Percentiles rank a stretch among this genome's conserved stretches.
Conservation (phyloP, 2,888 invertebrate genomes). For the Thysanoteuthis rhombus region DNA sequence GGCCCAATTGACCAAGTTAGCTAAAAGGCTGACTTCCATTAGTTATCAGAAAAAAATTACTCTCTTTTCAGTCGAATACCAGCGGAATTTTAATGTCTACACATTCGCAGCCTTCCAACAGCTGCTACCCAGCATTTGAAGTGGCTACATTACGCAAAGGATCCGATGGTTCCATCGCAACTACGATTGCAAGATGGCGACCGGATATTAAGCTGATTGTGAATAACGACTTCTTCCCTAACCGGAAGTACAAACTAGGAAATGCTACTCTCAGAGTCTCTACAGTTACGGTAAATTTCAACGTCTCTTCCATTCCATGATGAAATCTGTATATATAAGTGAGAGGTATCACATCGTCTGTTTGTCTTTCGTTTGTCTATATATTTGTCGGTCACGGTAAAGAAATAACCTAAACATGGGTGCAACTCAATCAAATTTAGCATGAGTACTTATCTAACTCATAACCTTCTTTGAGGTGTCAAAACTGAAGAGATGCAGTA, state of each 20-base stretch:
- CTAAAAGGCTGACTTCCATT: not conserved
- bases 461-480: too few species aligned
- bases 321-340: too few species aligned
- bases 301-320: too few species aligned
- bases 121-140: constrained; percentile 13
- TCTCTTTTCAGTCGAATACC: not conserved
- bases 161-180: not conserved
- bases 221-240: not conserved
- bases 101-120: not conserved
- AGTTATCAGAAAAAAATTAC: not conserved
- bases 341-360: too few species aligned
- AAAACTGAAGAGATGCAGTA: too few species aligned
- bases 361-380: too few species aligned
- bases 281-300: not conserved
- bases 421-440: too few species aligned
- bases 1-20: too few species aligned
- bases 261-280: not conserved
- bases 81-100: not conserved
- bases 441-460: too few species aligned
- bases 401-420: too few species aligned
- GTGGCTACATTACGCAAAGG: not conserved
- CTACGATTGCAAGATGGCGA: not conserved
- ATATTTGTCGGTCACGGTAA: too few species aligned
- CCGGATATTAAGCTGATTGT: not conserved
- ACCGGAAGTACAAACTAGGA: not conserved